A percentile compares a stretch with the other conserved stretches of the same genome.
These are phyloP conservation scores for Paradisaea rubra DNA, from an alignment of 2,113 vertebrate genomes.

Conservation along the genomic window DNA sequence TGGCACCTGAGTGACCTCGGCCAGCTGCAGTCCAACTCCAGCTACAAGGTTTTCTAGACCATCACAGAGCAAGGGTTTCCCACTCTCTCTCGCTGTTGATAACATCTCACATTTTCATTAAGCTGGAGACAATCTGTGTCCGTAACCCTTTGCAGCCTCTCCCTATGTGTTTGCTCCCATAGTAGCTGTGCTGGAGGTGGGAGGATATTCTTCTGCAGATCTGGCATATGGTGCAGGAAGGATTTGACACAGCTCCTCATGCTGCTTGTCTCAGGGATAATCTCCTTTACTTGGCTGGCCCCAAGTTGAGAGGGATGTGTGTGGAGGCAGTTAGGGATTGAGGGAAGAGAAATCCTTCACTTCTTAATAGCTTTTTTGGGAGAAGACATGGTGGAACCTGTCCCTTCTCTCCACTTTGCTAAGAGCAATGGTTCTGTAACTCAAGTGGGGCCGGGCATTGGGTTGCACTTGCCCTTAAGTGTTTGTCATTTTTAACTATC, in stretches of 20 bases:
- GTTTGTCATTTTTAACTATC: neutral
- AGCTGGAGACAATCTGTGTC: constrained; percentile 21
- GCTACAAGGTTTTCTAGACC: constrained; percentile 91
- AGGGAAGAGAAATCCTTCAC: neutral
- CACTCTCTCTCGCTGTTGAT: neutral
- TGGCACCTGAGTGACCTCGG: constrained; percentile 92
- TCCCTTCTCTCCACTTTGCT: neutral
- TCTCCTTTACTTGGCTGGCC: constrained; percentile 42
- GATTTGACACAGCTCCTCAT: neutral
- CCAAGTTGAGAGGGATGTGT: neutral
- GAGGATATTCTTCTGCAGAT: neutral
- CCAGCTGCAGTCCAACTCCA: constrained; percentile 86
- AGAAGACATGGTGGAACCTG: neutral
- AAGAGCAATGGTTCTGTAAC: neutral
- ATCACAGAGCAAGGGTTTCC: constrained; percentile 43
- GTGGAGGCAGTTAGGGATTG: neutral
- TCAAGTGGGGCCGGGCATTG: neutral
- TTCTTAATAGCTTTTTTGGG: neutral
- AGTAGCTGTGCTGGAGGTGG: neutral
- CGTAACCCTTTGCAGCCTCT: constrained; percentile 58
- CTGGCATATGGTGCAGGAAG: neutral
- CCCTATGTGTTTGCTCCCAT: neutral
- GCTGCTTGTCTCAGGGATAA: neutral
- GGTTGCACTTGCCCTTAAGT: neutral
- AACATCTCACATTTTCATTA: neutral